phyloP scores from a whole-genome alignment of 2,113 vertebrate species.

The Mirounga angustirostris region DNA sequence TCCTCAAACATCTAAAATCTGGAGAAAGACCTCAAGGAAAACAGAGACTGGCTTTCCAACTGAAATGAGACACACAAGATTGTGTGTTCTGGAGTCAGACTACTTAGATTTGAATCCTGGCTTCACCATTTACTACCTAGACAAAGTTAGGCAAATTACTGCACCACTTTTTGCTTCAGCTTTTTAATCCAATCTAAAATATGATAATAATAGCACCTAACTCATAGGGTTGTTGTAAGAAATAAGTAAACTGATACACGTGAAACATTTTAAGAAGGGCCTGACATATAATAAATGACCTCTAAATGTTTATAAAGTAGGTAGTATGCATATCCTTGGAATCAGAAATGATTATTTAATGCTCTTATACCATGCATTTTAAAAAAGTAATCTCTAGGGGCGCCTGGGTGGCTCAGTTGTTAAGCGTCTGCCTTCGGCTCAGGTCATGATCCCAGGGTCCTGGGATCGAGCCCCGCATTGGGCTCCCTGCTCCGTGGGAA shows the following conservation, averaged over 20 bases:
- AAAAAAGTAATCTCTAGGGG: not conserved
- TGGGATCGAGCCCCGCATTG: too few relatives aligned
- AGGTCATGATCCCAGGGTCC: too few relatives aligned
- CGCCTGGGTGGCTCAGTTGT: too few relatives aligned
- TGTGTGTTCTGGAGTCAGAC: not conserved
- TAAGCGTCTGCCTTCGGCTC: too few relatives aligned
- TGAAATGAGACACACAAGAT: not conserved
- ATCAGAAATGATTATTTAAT: not conserved
- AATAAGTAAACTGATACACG: not conserved
- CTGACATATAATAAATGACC: not conserved
- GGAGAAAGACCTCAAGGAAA: not conserved
- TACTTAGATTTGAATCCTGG: not conserved
- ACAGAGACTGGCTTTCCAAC: not conserved
- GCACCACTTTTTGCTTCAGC: not conserved
- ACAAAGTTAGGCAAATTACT: not conserved
- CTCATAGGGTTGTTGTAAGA: not conserved
- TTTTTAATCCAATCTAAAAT: not conserved
- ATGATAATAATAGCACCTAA: not conserved
- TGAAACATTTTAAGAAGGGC: not conserved
- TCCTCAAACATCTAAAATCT: not conserved
- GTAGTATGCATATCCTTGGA: not conserved
- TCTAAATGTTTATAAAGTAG: not conserved
- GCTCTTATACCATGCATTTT: not conserved
- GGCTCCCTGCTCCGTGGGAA: too few relatives aligned
- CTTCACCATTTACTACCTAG: not conserved